Evolutionary conservation across 1,140 invertebrate species (phyloP).

Genomic region (Phymorhynchus buccinoides): DNA sequence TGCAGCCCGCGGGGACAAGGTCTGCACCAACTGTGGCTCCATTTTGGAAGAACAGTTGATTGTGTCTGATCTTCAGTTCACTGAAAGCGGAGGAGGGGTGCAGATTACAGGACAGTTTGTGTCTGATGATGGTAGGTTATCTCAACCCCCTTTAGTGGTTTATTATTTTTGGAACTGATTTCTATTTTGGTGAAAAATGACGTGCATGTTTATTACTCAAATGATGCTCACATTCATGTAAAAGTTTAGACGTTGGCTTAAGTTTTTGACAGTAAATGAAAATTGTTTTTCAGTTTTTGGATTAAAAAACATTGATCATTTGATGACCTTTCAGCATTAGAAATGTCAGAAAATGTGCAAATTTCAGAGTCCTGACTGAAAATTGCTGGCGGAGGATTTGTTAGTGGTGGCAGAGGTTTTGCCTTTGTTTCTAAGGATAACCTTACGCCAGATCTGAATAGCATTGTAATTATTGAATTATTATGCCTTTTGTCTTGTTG

Average conservation of each 20-base stretch:
- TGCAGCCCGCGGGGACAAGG: constrained; percentile 91
- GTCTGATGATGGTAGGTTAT: constrained; percentile 85
- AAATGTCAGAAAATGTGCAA: too few relatives aligned
- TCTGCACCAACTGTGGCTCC: constrained; percentile 95
- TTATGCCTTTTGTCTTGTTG: too few relatives aligned
- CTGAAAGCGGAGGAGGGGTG: constrained; percentile 91
- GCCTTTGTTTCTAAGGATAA: too few relatives aligned
- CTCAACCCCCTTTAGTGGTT: not conserved
- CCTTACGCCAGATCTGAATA: too few relatives aligned
- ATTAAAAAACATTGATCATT: not conserved
- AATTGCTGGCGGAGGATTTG: too few relatives aligned
- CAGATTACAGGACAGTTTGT: constrained; percentile 94
- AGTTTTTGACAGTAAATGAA: not conserved
- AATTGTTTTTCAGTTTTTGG: not conserved
- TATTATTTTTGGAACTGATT: not conserved
- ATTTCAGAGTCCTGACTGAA: too few relatives aligned
- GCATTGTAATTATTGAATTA: too few relatives aligned
- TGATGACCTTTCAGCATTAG: not conserved
- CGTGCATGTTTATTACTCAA: not conserved
- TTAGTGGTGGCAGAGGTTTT: too few relatives aligned
- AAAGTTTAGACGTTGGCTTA: not conserved
- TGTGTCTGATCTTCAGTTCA: constrained; percentile 95
- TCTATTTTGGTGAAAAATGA: not conserved
- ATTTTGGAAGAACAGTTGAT: constrained; percentile 97
- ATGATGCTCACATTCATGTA: not conserved